phyloP scores from a whole-genome alignment of 2,888 invertebrate species.

The Frankliniella fusca region DNA sequence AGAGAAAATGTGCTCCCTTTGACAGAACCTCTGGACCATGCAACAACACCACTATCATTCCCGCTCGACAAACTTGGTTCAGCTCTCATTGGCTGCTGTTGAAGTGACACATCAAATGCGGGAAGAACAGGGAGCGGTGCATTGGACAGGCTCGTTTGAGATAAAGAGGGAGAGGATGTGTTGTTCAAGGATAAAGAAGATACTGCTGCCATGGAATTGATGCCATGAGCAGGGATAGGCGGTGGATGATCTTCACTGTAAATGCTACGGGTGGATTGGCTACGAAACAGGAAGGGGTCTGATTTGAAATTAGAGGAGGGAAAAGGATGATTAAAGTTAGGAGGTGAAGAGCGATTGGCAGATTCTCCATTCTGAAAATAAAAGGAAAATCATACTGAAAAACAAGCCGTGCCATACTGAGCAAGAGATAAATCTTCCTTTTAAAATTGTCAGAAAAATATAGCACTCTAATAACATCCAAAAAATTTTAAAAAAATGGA shows the following conservation, averaged over 20 bases:
- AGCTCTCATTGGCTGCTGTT: neutral
- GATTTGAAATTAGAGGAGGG: neutral
- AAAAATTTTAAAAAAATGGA: neutral
- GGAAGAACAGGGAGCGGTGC: neutral
- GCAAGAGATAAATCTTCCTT: neutral
- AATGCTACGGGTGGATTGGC: constrained; percentile 3
- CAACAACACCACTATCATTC: neutral
- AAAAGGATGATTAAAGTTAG: neutral
- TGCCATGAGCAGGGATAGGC: neutral
- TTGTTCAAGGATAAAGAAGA: neutral
- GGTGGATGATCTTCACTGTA: neutral
- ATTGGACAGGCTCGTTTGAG: neutral
- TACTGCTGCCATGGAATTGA: neutral
- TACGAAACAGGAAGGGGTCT: neutral
- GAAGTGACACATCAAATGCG: neutral
- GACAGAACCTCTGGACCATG: neutral
- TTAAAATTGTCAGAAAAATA: neutral
- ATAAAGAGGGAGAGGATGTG: neutral
- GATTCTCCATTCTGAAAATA: neutral
- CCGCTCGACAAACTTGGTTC: neutral
- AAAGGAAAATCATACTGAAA: neutral
- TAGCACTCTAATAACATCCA: neutral
- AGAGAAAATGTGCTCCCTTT: constrained; percentile 7
- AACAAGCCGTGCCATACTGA: neutral
- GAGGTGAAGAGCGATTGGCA: neutral